Base-by-base conservation (phyloP, 2,888 invertebrate species). In the Lycaena phlaeas region DNA sequence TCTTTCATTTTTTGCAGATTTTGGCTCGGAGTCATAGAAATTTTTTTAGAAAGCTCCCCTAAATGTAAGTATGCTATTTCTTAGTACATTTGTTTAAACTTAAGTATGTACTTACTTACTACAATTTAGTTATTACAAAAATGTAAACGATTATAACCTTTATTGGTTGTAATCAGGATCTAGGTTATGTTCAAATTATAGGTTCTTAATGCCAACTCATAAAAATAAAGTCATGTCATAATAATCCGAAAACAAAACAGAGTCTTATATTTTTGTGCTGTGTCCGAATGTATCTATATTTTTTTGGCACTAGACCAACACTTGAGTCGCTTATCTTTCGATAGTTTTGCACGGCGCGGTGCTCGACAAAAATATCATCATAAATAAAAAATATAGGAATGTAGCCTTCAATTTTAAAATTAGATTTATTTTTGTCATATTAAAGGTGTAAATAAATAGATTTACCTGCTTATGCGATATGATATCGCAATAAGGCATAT, bases 1-100 rank as follows among this genome's bases (percentile, higher is more conserved):
- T 39, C 9, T 29, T 34, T 52, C 49, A 52, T 64, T 58, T 64
- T 57, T 78, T 81, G 48, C 84, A 82, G 84, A 78, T 77, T 67
- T 76, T 68, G 66, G 65, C 67, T 69, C 74, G 81, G 81, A 82
- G 77, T 82, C 84, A 81, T 77, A 73, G 63, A 34, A 72, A 71
- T 68, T 71, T 67, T 71, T 69, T 68, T 63, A 64, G 68, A 69
- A 59, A 75, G 76, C 73, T 73, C 64, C 53, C 56, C 68, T 71
- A 55, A 61, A 76, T 67, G 82, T 82, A 68, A 81, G 84, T 58
- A 27, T 18, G 7, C 1, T 14, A 1, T 36, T 36, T 12, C 14
- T 14, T 5, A 14, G 14, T 7, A 14, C 4, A 4, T 18, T 18
- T 4, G 17, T 10, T 34, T 17, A n/a, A n/a, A n/a, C n/a, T n/a